Evolutionary conservation across 2,113 vertebrate genomes (phyloP).

Genomic region (Oenanthe melanoleuca): DNA sequence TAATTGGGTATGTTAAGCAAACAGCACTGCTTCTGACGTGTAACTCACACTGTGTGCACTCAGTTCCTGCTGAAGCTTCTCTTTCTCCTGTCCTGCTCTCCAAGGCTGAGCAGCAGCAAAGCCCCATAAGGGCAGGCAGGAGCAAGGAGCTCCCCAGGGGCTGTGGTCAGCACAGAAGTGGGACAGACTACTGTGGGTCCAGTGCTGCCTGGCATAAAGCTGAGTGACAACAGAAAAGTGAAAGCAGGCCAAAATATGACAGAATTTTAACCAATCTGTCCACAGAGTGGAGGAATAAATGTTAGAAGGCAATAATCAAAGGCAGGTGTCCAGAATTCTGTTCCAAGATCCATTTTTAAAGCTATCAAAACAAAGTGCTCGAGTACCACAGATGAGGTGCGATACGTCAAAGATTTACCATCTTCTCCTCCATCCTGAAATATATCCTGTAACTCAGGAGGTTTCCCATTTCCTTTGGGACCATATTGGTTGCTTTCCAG

Average conservation of each 20-base stretch:
- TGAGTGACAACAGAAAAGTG: neutral
- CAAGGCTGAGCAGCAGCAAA: accelerated
- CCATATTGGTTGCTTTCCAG: neutral
- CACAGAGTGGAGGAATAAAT: neutral
- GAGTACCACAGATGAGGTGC: neutral
- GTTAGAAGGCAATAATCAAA: neutral
- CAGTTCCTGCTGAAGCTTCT: neutral
- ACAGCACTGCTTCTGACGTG: neutral
- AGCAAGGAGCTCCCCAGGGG: accelerated
- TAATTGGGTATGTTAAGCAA: neutral
- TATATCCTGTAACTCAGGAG: neutral
- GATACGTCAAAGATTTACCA: neutral
- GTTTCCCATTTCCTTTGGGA: neutral
- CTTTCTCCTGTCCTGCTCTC: neutral
- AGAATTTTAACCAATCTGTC: neutral
- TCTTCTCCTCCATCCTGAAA: neutral
- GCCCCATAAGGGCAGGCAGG: neutral
- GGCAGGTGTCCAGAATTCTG: neutral
- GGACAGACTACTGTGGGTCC: neutral
- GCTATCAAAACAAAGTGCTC: neutral
- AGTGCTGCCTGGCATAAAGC: neutral
- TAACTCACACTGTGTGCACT: neutral
- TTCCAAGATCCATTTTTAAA: neutral
- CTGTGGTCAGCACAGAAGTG: neutral
- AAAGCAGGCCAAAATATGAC: neutral